These are phyloP conservation scores for Armadillidium nasatum DNA, from an alignment of 1,140 invertebrate species.

Conservation along the genomic window DNA sequence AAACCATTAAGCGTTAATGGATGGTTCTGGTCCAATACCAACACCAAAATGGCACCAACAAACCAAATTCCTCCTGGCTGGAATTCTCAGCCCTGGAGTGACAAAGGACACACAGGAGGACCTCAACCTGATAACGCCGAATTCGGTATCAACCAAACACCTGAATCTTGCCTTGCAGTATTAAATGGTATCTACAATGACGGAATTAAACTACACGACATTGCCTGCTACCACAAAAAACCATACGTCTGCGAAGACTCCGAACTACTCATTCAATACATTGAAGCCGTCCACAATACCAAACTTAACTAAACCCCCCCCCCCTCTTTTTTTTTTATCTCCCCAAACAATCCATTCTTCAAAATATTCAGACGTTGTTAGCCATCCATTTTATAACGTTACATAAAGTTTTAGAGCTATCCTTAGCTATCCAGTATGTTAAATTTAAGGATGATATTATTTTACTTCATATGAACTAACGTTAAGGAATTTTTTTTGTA, in stretches of 20 bases:
- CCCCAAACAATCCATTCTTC: too few species aligned
- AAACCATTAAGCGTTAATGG: constrained; percentile 78
- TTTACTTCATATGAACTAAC: too few species aligned
- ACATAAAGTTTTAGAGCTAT: too few species aligned
- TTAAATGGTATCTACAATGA: constrained; percentile 85
- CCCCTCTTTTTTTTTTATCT: too few species aligned
- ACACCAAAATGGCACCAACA: constrained; percentile 79
- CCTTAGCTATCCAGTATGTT: too few species aligned
- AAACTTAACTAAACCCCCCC: constrained; percentile 22
- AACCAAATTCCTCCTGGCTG: constrained; percentile 59
- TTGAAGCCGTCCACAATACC: constrained; percentile 19
- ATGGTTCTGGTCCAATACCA: constrained; percentile 89
- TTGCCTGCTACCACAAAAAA: constrained; percentile 87
- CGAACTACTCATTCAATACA: constrained; percentile 74
- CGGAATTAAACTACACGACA: constrained; percentile 86
- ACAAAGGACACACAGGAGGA: constrained; percentile 80
- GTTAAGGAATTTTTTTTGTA: too few species aligned
- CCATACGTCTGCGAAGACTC: constrained; percentile 83
- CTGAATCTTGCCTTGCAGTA: constrained; percentile 76
- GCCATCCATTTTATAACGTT: too few species aligned
- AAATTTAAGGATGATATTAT: too few species aligned
- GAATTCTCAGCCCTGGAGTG: constrained; percentile 72
- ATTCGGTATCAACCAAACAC: constrained; percentile 82
- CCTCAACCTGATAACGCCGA: constrained; percentile 85
- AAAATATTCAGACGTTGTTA: too few species aligned